These are phyloP conservation scores for Lasioglossum marginatum DNA, from an alignment of 2,888 invertebrate genomes.

Conservation along the genomic window DNA sequence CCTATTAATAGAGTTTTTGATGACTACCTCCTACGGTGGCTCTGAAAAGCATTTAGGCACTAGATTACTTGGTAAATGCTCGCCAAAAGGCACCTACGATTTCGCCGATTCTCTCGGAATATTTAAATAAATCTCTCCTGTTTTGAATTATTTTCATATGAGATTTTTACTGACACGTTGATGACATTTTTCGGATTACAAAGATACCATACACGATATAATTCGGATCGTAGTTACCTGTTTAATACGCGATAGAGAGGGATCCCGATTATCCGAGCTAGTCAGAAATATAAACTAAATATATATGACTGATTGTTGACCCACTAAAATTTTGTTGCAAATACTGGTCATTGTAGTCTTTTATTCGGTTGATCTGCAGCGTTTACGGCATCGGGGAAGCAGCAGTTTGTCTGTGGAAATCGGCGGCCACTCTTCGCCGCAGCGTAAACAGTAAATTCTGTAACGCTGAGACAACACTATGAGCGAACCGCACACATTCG, in stretches of 20 bases:
- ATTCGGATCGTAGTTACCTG: not conserved
- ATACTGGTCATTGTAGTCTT: not conserved
- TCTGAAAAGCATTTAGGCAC: not conserved
- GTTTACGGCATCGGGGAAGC: not conserved
- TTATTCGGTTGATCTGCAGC: not conserved
- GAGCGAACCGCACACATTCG: not conserved
- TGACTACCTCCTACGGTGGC: not conserved
- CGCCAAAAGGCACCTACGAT: not conserved
- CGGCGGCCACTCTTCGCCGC: not conserved
- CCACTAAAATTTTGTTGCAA: not conserved
- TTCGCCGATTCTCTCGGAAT: too few species aligned
- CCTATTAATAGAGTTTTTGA: slow-evolving; percentile 1
- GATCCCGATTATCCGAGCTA: too few species aligned
- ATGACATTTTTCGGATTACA: not conserved
- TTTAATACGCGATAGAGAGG: too few species aligned
- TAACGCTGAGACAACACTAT: not conserved
- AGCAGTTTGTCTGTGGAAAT: not conserved
- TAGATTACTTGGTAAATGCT: not conserved
- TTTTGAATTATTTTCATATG: not conserved
- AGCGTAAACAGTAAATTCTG: slow-evolving; percentile 1
- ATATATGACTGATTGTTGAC: not conserved
- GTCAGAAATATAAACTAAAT: too few species aligned
- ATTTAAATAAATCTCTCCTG: not conserved
- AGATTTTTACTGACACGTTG: not conserved
- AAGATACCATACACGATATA: not conserved